Conservation (phyloP, 2,797 vertebrate genomes). For the Pangasius krempfi region DNA sequence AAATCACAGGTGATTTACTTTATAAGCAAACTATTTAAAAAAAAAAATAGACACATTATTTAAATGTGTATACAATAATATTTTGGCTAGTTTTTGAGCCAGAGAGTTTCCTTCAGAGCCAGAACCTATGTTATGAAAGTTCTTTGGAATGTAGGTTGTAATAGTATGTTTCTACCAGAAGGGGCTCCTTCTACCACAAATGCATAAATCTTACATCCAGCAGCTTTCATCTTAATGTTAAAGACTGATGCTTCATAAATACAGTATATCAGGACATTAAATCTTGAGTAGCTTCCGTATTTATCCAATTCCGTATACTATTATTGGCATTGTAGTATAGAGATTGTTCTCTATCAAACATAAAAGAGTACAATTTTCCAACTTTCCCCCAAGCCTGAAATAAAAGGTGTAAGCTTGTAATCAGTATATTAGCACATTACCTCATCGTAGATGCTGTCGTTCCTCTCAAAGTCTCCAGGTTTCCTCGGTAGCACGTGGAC, state of each 20-base stretch:
- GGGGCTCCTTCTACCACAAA: not conserved
- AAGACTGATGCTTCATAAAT: not conserved
- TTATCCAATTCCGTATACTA: not conserved
- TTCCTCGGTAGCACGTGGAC: constrained; percentile 83
- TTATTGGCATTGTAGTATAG: not conserved
- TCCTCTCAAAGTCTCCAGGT: constrained; percentile 79
- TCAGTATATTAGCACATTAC: constrained; percentile 61
- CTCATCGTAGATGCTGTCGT: constrained; percentile 82
- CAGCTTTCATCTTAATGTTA: not conserved
- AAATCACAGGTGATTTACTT: not conserved
- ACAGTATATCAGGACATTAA: not conserved
- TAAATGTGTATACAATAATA: not conserved
- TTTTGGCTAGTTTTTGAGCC: not conserved
- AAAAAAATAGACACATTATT: too few species aligned
- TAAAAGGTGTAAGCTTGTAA: not conserved
- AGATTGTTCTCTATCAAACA: not conserved
- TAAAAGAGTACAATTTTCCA: not conserved
- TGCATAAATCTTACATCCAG: not conserved
- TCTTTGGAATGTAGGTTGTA: not conserved
- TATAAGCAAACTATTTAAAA: not conserved
- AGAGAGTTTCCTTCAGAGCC: not conserved
- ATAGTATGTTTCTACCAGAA: not conserved
- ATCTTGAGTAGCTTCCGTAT: not conserved
- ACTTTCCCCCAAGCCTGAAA: not conserved
- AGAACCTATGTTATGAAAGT: not conserved